A percentile compares a stretch with the other conserved stretches of the same genome.
These are phyloP conservation scores for Catonia carolina DNA, from an alignment of 2,888 invertebrate species.

Conservation along the genomic window DNA sequence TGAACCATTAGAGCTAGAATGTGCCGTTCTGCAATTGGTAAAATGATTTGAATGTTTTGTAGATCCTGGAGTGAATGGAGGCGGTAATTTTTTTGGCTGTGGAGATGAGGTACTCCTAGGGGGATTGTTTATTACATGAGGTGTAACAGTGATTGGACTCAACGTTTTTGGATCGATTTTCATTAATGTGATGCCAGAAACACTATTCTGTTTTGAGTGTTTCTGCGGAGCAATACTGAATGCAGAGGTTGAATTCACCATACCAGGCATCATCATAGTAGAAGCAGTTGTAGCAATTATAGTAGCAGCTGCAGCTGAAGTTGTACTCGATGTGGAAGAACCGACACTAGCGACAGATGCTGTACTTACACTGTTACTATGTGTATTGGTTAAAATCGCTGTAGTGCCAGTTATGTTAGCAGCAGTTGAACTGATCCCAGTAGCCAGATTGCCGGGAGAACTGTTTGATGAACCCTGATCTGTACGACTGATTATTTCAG, in stretches of 20 bases:
- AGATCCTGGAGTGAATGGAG: slow-evolving; percentile 30
- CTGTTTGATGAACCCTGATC: not conserved
- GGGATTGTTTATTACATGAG: slow-evolving; percentile 6
- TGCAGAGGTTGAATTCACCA: no score
- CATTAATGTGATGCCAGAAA: slow-evolving; percentile 38
- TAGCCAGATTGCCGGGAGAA: no score
- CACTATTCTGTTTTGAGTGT: not conserved
- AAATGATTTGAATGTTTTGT: slow-evolving; percentile 26
- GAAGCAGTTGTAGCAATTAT: not conserved
- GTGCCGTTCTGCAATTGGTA: slow-evolving; percentile 11
- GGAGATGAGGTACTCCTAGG: slow-evolving; percentile 17
- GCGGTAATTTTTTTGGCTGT: slow-evolving; percentile 29
- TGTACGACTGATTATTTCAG: slow-evolving; percentile 25
- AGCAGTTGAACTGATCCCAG: no score
- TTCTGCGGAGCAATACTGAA: no score
- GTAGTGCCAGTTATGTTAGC: no score
- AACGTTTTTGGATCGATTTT: slow-evolving; percentile 55
- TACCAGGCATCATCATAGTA: not conserved
- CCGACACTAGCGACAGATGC: no score
- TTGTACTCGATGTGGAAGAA: no score
- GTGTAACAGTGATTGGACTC: slow-evolving; percentile 43
- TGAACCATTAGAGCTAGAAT: slow-evolving; percentile 7
- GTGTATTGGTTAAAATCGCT: no score
- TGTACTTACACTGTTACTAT: no score
- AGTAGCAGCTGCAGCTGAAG: not conserved